phyloP scores from a whole-genome alignment of 1,140 invertebrate species.

The Pachypeltis micranthus region DNA sequence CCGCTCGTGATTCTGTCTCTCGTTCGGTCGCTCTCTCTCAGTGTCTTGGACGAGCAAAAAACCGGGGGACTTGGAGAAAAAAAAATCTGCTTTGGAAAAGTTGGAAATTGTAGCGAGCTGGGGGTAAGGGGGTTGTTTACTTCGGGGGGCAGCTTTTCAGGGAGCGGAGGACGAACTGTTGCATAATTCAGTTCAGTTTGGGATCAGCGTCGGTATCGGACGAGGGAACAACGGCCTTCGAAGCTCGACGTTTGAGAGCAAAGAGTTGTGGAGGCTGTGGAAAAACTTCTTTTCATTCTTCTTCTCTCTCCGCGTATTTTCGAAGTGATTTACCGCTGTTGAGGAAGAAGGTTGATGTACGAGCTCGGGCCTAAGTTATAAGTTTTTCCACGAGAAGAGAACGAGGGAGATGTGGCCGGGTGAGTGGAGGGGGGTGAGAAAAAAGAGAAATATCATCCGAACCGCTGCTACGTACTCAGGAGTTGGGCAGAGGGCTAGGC shows the following conservation, averaged over 20 bases:
- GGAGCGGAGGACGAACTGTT: background rate
- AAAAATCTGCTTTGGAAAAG: no score
- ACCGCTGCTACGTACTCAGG: no score
- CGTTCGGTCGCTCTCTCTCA: no score
- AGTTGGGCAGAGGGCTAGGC: no score
- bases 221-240: background rate
- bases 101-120: no score
- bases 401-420: no score
- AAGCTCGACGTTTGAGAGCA: background rate
- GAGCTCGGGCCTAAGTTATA: background rate
- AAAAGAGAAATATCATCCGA: no score
- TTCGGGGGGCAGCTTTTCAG: background rate
- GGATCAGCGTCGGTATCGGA: background rate
- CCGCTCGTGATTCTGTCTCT: no score
- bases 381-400: background rate
- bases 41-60: no score
- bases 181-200: constrained; percentile 7
- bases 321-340: background rate
- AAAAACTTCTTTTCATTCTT: background rate
- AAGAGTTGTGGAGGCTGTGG: no score
- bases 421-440: no score
- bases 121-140: constrained; percentile 1
- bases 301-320: background rate
- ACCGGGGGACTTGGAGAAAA: no score
- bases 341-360: constrained; percentile 3